phyloP scores from a whole-genome alignment of 2,888 invertebrate genomes.

The Leptinotarsa rubiginosa region DNA sequence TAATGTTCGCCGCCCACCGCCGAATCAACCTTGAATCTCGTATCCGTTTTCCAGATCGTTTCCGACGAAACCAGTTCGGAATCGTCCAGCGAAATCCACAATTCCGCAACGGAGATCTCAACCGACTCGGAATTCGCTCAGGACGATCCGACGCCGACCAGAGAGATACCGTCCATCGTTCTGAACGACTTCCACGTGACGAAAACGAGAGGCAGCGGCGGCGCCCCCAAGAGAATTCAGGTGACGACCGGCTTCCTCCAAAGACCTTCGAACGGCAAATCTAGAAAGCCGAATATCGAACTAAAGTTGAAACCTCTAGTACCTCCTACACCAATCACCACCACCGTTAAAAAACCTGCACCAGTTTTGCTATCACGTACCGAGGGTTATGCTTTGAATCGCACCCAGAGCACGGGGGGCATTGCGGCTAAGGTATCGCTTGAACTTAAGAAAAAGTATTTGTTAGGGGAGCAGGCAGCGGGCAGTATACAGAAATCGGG shows the following conservation, averaged over 20 bases:
- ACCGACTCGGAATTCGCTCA: conserved; percentile 93
- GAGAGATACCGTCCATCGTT: conserved; percentile 81
- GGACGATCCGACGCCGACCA: conserved; percentile 78
- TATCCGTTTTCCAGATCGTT: conserved; percentile 69
- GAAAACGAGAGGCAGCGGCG: conserved; percentile 66
- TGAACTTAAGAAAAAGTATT: conserved; percentile 86
- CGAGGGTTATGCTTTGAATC: conserved; percentile 82
- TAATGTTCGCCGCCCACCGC: background rate
- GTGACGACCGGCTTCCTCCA: conserved; percentile 69
- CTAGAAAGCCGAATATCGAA: conserved; percentile 59
- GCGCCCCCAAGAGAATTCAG: conserved; percentile 72
- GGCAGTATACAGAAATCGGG: conserved; percentile 84
- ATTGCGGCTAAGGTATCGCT: conserved; percentile 88
- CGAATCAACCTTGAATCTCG: background rate
- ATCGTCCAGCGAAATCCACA: conserved; percentile 79
- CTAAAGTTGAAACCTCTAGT: conserved; percentile 66
- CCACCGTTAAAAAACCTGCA: conserved; percentile 56
- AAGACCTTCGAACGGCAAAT: conserved; percentile 63
- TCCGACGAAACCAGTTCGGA: conserved; percentile 74
- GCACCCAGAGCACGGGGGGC: conserved; percentile 88
- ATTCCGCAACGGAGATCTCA: conserved; percentile 91
- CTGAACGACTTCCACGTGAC: conserved; percentile 75
- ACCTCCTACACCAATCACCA: conserved; percentile 48
- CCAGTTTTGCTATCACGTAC: conserved; percentile 64
- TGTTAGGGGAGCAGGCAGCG: conserved; percentile 78